Evolutionary conservation across 1,140 invertebrate species (phyloP).

Genomic region (Brachionus koreanus): DNA sequence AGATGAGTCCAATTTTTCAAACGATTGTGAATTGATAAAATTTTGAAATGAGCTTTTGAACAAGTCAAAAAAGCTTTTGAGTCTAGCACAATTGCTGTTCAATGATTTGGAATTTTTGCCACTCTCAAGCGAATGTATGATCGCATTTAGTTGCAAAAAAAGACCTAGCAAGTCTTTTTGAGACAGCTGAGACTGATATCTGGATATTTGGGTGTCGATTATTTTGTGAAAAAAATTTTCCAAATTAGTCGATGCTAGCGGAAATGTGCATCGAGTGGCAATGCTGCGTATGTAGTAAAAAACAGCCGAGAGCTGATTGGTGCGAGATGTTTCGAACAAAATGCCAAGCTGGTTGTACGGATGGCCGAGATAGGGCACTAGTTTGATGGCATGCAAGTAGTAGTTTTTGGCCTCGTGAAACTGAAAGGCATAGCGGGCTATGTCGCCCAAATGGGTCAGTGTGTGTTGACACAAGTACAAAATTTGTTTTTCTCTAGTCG

Average conservation of each 20-base stretch:
- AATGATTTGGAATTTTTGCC: slow-evolving; percentile 18
- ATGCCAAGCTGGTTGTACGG: slow-evolving; percentile 45
- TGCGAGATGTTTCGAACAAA: slow-evolving; percentile 17
- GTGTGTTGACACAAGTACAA: slow-evolving; percentile 25
- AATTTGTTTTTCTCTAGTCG: slow-evolving; percentile 9
- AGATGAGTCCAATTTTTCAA: neutral
- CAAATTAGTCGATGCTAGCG: slow-evolving; percentile 36
- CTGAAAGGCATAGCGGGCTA: slow-evolving; percentile 24
- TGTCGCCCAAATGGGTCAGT: slow-evolving; percentile 34
- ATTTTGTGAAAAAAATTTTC: slow-evolving; percentile 40
- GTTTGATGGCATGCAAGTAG: slow-evolving; percentile 36
- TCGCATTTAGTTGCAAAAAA: slow-evolving; percentile 19
- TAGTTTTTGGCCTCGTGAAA: slow-evolving; percentile 24
- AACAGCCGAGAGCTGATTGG: neutral
- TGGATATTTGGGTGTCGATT: slow-evolving; percentile 2
- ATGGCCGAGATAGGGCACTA: slow-evolving; percentile 30
- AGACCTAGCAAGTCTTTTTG: slow-evolving; percentile 29
- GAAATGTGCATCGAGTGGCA: slow-evolving; percentile 4
- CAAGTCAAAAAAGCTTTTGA: slow-evolving; percentile 6
- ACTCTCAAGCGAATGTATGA: neutral
- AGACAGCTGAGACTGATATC: slow-evolving; percentile 15
- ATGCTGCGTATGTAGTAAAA: slow-evolving; percentile 43
- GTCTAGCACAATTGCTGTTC: neutral
- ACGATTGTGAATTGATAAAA: neutral
- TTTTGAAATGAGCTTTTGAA: neutral